These are phyloP conservation scores for Toxotes lorentzi DNA, from an alignment of 2,797 vertebrate genomes.

Conservation along the genomic window DNA sequence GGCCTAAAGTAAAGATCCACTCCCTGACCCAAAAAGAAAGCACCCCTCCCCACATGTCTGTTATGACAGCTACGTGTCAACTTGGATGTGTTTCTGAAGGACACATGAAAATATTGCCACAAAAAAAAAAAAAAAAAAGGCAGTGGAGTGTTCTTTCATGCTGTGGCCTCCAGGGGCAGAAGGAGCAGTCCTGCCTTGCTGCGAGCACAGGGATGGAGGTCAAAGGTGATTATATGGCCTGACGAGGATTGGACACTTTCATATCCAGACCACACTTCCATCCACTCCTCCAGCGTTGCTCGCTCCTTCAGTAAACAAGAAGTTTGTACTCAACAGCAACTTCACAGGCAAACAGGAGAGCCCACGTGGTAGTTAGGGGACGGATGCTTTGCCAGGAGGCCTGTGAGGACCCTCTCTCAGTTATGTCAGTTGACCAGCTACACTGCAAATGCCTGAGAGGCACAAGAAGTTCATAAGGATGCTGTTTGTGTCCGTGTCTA, in stretches of 20 bases:
- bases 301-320: slow-evolving; percentile 70
- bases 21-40: slow-evolving; percentile 63
- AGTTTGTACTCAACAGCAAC: slow-evolving; percentile 76
- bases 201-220: slow-evolving; percentile 65
- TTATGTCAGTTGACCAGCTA: slow-evolving; percentile 73
- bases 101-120: slow-evolving; percentile 72
- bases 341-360: slow-evolving; percentile 66
- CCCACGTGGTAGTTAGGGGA: slow-evolving; percentile 57
- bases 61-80: slow-evolving; percentile 63
- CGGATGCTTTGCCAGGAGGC: slow-evolving; percentile 64
- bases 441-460: slow-evolving; percentile 72
- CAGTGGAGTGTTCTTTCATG: slow-evolving; percentile 80
- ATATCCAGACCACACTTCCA: slow-evolving; percentile 53
- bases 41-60: slow-evolving; percentile 42
- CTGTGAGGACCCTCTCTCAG: slow-evolving; percentile 64
- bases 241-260: slow-evolving; percentile 59
- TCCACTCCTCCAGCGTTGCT: slow-evolving; percentile 58
- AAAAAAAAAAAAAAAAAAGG: slow-evolving; percentile 59
- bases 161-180: slow-evolving; percentile 68
- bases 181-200: slow-evolving; percentile 67
- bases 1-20: slow-evolving; percentile 70
- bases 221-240: slow-evolving; percentile 54
- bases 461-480: slow-evolving; percentile 73
- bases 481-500: slow-evolving; percentile 58
- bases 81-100: slow-evolving; percentile 75